Percentiles rank a stretch among this genome's conserved stretches.
Evolutionary conservation across 2,888 invertebrate species (phyloP).

Genomic region (Epistrophe grossulariae): DNA sequence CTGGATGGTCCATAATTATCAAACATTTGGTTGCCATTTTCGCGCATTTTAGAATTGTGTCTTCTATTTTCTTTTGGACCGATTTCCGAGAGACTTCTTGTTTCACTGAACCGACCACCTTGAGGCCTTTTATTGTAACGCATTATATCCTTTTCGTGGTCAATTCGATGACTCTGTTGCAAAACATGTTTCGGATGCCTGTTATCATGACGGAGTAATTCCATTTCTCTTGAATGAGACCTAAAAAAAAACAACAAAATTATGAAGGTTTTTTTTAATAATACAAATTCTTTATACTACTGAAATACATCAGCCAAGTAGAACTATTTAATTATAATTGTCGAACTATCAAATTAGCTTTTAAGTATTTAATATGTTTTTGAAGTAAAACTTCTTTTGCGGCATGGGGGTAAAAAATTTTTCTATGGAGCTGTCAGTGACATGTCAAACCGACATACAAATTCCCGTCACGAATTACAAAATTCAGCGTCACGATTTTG

Average conservation of each 20-base stretch:
- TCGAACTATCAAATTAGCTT: too few relatives aligned
- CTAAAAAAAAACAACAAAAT: slow-evolving; percentile 10
- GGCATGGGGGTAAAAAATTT: too few relatives aligned
- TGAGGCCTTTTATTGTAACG: slow-evolving; percentile 54
- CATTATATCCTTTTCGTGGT: slow-evolving; percentile 66
- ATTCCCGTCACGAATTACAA: too few relatives aligned
- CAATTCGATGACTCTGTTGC: slow-evolving; percentile 81
- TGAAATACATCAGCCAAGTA: too few relatives aligned
- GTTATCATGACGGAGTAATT: slow-evolving; percentile 49
- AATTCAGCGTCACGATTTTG: too few relatives aligned
- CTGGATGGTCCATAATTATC: slow-evolving; percentile 44
- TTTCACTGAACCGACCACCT: slow-evolving; percentile 57
- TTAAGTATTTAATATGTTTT: too few relatives aligned
- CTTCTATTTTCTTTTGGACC: slow-evolving; percentile 64
- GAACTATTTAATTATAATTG: too few relatives aligned
- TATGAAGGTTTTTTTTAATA: too few relatives aligned
- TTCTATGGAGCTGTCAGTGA: too few relatives aligned
- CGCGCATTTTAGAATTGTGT: slow-evolving; percentile 63
- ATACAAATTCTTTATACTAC: too few relatives aligned
- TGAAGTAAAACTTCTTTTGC: too few relatives aligned
- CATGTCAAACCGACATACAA: too few relatives aligned
- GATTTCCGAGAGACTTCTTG: slow-evolving; percentile 49
- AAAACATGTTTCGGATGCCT: slow-evolving; percentile 39
- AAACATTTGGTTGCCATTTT: slow-evolving; percentile 60
- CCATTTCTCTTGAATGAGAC: slow-evolving; percentile 66